A percentile compares a stretch with the other conserved stretches of the same genome.
Conservation (phyloP, 2,797 vertebrate species). For the Gymnodraco acuticeps region DNA sequence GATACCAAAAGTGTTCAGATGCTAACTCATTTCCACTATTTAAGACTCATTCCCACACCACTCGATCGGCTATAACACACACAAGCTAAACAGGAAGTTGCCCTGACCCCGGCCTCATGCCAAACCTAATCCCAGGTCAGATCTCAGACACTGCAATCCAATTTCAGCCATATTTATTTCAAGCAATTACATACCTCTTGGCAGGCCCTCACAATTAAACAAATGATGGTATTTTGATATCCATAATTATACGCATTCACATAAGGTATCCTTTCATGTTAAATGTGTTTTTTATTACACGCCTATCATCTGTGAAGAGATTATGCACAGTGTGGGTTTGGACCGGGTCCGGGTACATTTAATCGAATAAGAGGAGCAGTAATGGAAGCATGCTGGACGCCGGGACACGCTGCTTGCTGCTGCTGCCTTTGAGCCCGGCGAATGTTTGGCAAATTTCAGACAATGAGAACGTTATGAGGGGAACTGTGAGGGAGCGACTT, state of each 20-base stretch:
- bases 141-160: conserved; percentile 58
- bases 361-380: conserved; percentile 82
- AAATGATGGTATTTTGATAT: conserved; percentile 85
- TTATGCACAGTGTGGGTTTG: conserved; percentile 79
- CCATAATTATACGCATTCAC: conserved; percentile 81
- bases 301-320: conserved; percentile 80
- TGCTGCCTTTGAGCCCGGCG: conserved; percentile 72
- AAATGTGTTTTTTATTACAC: conserved; percentile 84
- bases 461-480: conserved; percentile 73
- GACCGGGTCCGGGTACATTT: conserved; percentile 79
- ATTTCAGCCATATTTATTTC: conserved; percentile 71
- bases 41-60: neutral
- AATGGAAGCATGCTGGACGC: conserved; percentile 84
- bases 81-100: conserved; percentile 62
- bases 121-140: conserved; percentile 53
- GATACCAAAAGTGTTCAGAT: too few species aligned
- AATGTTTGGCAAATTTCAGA: conserved; percentile 76
- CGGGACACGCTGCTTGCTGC: conserved; percentile 41
- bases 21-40: too few species aligned
- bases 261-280: conserved; percentile 81
- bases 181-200: conserved; percentile 83
- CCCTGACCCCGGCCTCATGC: conserved; percentile 58
- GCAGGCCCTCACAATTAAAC: conserved; percentile 83
- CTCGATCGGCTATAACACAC: conserved; percentile 30
- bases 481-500: conserved; percentile 41